Evolutionary conservation across 2,888 invertebrate species (phyloP).

Genomic region (Spisula solida): DNA sequence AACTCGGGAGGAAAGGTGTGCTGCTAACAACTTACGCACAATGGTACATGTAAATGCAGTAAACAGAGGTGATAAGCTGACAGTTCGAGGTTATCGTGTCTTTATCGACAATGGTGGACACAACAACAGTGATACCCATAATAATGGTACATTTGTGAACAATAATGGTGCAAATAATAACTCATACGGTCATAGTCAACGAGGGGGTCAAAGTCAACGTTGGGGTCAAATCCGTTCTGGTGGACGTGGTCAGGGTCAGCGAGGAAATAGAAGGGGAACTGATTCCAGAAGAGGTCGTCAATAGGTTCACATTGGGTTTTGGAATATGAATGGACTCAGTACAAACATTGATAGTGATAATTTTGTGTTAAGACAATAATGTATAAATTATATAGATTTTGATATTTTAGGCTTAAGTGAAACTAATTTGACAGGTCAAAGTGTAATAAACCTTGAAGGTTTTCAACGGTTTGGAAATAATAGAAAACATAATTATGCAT

Average conservation of each 20-base stretch:
- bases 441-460: constrained; percentile 27
- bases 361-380: too few species aligned
- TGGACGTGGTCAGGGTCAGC: neutral
- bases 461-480: constrained; percentile 49
- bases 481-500: constrained; percentile 38
- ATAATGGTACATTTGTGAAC: constrained; percentile 5
- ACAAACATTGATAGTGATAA: constrained; percentile 36
- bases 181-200: neutral
- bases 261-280: neutral
- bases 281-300: neutral
- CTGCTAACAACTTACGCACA: constrained; percentile 23
- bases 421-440: constrained; percentile 40
- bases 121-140: neutral
- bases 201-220: neutral
- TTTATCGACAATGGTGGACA: neutral
- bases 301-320: neutral
- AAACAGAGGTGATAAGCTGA: neutral
- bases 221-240: neutral
- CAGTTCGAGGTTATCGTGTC: constrained; percentile 32
- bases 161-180: neutral
- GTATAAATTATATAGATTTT: constrained; percentile 35
- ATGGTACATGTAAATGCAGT: constrained; percentile 39
- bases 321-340: neutral
- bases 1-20: constrained; percentile 29
- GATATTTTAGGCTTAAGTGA: constrained; percentile 45